A percentile compares a stretch with the other conserved stretches of the same genome.
Conservation (phyloP, 2,888 invertebrate species). For the Sabellastarte sp. region DNA sequence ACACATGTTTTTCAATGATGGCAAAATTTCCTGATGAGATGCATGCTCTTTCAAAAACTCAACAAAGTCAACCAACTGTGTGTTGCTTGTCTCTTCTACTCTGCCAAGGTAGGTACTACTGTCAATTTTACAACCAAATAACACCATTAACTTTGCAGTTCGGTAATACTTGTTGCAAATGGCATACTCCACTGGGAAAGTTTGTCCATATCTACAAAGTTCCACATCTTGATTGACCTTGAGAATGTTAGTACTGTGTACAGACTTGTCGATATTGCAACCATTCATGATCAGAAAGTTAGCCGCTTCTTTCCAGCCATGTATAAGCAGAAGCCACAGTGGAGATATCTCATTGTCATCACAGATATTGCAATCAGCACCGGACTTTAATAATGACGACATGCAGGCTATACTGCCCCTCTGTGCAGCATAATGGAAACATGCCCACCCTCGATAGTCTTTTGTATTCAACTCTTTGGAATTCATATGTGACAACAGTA, state of each 20-base stretch:
- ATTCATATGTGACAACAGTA: conserved; percentile 11
- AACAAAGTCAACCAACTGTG: neutral
- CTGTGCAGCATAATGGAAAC: conserved; percentile 21
- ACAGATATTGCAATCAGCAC: conserved; percentile 13
- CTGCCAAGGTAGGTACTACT: conserved; percentile 14
- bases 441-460: conserved; percentile 19
- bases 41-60: neutral
- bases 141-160: conserved; percentile 16
- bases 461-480: conserved; percentile 8
- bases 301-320: conserved; percentile 20
- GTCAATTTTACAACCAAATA: conserved; percentile 9
- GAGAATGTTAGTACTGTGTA: conserved; percentile 9
- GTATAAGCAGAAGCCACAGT: conserved; percentile 17
- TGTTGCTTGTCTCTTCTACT: neutral
- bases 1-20: too few species aligned
- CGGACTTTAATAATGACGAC: conserved; percentile 10
- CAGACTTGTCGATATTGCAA: conserved; percentile 15
- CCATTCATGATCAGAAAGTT: conserved; percentile 15
- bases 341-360: conserved; percentile 11
- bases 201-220: conserved; percentile 19
- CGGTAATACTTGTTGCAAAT: conserved; percentile 19
- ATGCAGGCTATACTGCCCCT: conserved; percentile 19
- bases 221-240: conserved; percentile 17
- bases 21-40: too few species aligned
- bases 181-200: conserved; percentile 21